phyloP scores from a whole-genome alignment of 2,113 vertebrate genomes.

The Phylloscopus whistleri region DNA sequence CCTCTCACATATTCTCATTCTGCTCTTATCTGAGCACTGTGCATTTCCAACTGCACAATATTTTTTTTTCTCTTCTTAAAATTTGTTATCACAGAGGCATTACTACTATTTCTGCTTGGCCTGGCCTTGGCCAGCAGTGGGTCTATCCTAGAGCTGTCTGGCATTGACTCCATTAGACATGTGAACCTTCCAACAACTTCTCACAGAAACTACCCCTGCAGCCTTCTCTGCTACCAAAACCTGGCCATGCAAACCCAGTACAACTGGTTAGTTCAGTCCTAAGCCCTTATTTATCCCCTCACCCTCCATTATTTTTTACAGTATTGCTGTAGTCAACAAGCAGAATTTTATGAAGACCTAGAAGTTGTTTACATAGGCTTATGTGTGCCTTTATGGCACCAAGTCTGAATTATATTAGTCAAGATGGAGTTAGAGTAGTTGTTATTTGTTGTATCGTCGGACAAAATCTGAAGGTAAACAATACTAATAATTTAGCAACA shows the following conservation, averaged over 20 bases:
- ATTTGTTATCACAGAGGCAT: neutral
- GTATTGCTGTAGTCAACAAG: neutral
- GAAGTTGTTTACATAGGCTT: neutral
- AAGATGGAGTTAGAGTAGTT: neutral
- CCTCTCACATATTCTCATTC: neutral
- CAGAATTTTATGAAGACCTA: conserved; percentile 10
- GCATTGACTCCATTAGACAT: neutral
- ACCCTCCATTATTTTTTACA: neutral
- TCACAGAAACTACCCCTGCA: neutral
- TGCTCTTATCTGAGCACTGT: neutral
- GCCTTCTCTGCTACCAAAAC: neutral
- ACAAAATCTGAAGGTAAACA: neutral
- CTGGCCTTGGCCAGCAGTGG: neutral
- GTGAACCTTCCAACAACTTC: neutral
- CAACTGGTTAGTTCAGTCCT: conserved; percentile 7
- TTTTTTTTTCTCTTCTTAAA: neutral
- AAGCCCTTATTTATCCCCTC: neutral
- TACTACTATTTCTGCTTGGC: neutral
- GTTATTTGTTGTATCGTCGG: neutral
- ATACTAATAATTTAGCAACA: neutral
- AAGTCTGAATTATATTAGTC: neutral
- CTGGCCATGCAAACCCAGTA: neutral
- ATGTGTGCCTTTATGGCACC: neutral
- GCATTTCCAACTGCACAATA: neutral
- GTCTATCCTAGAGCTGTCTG: neutral